phyloP scores from a whole-genome alignment of 2,888 invertebrate species.

The Amitus sp. region DNA sequence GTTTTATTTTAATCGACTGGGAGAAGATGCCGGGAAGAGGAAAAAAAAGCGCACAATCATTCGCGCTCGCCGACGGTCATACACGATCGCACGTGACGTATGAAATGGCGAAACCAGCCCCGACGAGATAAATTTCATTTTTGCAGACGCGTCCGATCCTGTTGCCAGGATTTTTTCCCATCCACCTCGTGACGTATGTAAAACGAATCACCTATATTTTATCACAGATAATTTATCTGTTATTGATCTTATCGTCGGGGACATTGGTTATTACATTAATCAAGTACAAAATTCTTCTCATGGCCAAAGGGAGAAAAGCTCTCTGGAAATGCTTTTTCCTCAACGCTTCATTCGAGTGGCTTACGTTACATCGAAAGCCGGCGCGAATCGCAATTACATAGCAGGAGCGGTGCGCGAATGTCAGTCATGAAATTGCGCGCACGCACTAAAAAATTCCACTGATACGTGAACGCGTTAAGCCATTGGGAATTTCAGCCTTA shows the following conservation, averaged over 20 bases:
- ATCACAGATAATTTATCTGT: slow-evolving; percentile 3
- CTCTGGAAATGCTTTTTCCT: slow-evolving; percentile 4
- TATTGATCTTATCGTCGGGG: background rate
- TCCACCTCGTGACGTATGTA: background rate
- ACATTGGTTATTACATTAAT: background rate
- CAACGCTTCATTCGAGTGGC: background rate
- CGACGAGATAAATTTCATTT: background rate
- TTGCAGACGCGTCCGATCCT: background rate
- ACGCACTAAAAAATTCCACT: too few species aligned
- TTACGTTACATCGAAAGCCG: slow-evolving; percentile 17
- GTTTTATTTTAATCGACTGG: too few species aligned
- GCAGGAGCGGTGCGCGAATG: slow-evolving; percentile 11
- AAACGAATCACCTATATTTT: slow-evolving; percentile 5
- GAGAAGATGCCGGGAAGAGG: too few species aligned
- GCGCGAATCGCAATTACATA: slow-evolving; percentile 27
- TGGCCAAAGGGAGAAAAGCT: background rate
- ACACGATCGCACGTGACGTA: background rate
- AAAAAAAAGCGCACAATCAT: too few species aligned
- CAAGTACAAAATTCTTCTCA: background rate
- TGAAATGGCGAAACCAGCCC: background rate
- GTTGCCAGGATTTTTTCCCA: background rate
- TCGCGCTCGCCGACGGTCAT: too few species aligned
- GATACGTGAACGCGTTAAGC: background rate
- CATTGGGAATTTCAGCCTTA: slow-evolving; percentile 8
- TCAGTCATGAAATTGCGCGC: slow-evolving; percentile 2